These are phyloP conservation scores for Nemapogon koenigi DNA, from an alignment of 2,888 invertebrate genomes.

Conservation along the genomic window DNA sequence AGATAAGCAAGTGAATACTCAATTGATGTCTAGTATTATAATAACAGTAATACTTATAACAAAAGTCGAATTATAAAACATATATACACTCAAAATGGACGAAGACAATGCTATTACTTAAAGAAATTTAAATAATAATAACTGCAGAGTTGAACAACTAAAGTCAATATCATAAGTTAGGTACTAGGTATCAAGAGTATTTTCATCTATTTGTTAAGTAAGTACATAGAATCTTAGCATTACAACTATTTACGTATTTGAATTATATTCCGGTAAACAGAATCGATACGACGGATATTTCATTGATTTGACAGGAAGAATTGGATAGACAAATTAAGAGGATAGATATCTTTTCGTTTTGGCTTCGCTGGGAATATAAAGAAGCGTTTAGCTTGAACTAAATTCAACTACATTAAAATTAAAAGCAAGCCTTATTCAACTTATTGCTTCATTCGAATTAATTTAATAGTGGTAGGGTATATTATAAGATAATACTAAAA, in stretches of 20 bases:
- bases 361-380: too few relatives aligned
- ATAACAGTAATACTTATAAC: too few relatives aligned
- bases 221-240: constrained; percentile 44
- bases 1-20: too few relatives aligned
- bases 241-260: constrained; percentile 60
- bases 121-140: constrained; percentile 35
- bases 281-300: constrained; percentile 53
- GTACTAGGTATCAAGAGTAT: constrained; percentile 47
- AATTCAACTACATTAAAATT: constrained; percentile 16
- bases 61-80: too few relatives aligned
- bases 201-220: constrained; percentile 44
- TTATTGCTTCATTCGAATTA: constrained; percentile 36
- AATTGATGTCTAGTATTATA: too few relatives aligned
- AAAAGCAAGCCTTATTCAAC: constrained; percentile 47
- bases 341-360: too few relatives aligned
- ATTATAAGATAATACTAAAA: constrained; percentile 57
- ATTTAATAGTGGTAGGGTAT: constrained; percentile 45
- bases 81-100: constrained; percentile 52
- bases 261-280: constrained; percentile 46
- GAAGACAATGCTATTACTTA: constrained; percentile 34
- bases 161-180: constrained; percentile 29
- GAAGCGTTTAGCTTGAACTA: not conserved
- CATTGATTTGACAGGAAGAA: constrained; percentile 25
- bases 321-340: too few relatives aligned
- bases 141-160: constrained; percentile 49